Base-by-base conservation (phyloP, 2,113 vertebrate species). In the Callocephalon fimbriatum region DNA sequence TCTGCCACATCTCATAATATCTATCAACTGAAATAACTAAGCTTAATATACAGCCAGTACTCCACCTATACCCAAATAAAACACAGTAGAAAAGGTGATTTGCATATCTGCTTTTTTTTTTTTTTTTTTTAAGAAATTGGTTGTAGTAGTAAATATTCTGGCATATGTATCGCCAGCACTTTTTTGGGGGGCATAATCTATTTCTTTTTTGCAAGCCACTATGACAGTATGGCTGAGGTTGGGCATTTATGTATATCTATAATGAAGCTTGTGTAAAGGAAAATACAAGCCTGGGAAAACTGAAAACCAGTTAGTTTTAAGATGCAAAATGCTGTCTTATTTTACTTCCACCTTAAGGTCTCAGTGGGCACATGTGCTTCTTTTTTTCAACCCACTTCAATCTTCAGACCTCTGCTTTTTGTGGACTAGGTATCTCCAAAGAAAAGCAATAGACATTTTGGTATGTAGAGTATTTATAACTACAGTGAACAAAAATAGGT, bases 121-220 rank as follows among this genome's bases (percentile, higher is more conserved):
- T 50, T 48, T 73, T 94, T 86, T 37, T n/a, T 73, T 95, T 83
- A 32, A 90, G 31, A 93, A 92, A 94, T 70, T 59, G 61, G 17
- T 54, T 29, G 18, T 73, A 75, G 53, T 32, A 48, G 40, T 91
- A 73, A 93, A 86, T 87, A 74, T 16, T 11, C 70, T 71, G 12
- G 2, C 81, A 82, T 73, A 35, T 63, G 47, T 20, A 59, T 51
- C n/a, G 89, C n/a, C 63, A 79, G 32, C 42, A 54, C 38, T 62
- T 80, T 93, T 97, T 84, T 48, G 4, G 29, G 86, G 12, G 86
- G 11, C 18, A 73, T 31, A 79, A 17, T 72, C 19, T 93, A 8
- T 50, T 67, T 88, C 23, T 45, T 93, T 88, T 86, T 86, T 40
- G 51, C 17, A 95, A 86, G 23, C 15, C 6, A 18, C 18, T 44